Base-by-base conservation (phyloP, 1,140 invertebrate genomes). In the Drosophila grimshawi region DNA sequence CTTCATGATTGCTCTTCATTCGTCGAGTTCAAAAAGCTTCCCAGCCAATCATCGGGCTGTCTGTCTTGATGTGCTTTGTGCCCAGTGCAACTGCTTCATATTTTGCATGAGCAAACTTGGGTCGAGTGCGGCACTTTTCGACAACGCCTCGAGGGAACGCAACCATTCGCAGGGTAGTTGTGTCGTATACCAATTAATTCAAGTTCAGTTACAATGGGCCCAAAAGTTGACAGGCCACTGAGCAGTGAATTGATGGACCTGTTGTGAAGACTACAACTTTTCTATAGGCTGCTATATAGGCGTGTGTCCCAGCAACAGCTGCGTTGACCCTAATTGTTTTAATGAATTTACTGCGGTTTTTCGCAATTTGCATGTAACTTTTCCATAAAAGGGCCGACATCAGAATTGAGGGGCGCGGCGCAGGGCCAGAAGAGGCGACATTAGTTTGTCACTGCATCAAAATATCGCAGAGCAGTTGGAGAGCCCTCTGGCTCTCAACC, bases 321-420 rank as follows among this genome's bases (percentile, higher is more conserved):
- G 69, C 77, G 81, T 76, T 48, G 48, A 59, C 65, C 74, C 80
- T 88, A 88, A 88, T 88, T 88, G 83, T 89, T 88, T 88, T 89
- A 88, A 88, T 88, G 83, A 88, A 88, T 89, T 88, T 82, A 85
- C 81, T 88, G 83, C 78, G 85, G 83, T 88, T 86, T 80, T 75
- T 65, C 48, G 80, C 83, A 88, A 88, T 88, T 88, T 88, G 85
- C 83, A 88, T 88, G 83, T 77, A 88, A 89, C 60, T 80, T 88
- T 76, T 79, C 52, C 68, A 82, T 86, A 79, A 76, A 68, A 59
- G 60, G 37, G 41, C 51, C 73, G 63, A 59, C 78, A 78, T 62
- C 64, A 55, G 62, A 63, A 55, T 56, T n/a, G 39, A 59, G 41
- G 46, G 46, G 45, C 10, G 11, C 27, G 45, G 6, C 45, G 27